phyloP scores from a whole-genome alignment of 2,888 invertebrate genomes.

The Iphiclides podalirius region DNA sequence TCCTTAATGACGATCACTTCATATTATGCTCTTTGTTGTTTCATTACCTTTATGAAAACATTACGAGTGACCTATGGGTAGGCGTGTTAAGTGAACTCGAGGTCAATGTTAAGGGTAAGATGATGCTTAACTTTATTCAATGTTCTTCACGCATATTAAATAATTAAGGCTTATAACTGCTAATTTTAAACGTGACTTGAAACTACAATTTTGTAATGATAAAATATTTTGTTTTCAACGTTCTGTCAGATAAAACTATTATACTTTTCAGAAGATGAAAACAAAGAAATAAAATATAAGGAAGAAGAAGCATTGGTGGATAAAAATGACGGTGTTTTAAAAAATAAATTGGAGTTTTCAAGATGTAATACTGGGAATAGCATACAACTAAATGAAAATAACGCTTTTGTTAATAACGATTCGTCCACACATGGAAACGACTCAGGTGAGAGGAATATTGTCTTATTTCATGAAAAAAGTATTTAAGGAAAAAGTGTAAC shows the following conservation, averaged over 20 bases:
- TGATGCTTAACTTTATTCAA: slow-evolving; percentile 22
- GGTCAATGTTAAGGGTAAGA: slow-evolving; percentile 34
- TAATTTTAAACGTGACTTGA: no score
- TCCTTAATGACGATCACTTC: slow-evolving; percentile 7
- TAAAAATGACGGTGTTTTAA: slow-evolving; percentile 39
- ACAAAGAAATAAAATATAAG: slow-evolving; percentile 26
- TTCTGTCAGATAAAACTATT: slow-evolving; percentile 37
- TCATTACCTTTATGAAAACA: slow-evolving; percentile 30
- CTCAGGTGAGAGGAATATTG: not conserved
- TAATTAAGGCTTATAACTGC: slow-evolving; percentile 12
- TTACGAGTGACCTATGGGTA: slow-evolving; percentile 27
- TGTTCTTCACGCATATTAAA: slow-evolving; percentile 21
- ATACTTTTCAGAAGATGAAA: slow-evolving; percentile 38
- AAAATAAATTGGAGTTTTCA: slow-evolving; percentile 49
- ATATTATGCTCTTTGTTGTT: slow-evolving; percentile 29
- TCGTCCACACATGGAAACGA: slow-evolving; percentile 1
- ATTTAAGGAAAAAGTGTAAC: no score
- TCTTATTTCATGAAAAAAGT: no score
- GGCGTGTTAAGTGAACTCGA: slow-evolving; percentile 29
- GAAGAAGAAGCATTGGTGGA: slow-evolving; percentile 35
- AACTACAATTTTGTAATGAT: no score
- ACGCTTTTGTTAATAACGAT: not conserved
- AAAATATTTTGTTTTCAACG: no score
- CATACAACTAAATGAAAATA: slow-evolving; percentile 54
- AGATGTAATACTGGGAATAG: slow-evolving; percentile 61